A percentile compares a stretch with the other conserved stretches of the same genome.
phyloP scores from a whole-genome alignment of 2,113 vertebrate genomes.

The Macrotus californicus region DNA sequence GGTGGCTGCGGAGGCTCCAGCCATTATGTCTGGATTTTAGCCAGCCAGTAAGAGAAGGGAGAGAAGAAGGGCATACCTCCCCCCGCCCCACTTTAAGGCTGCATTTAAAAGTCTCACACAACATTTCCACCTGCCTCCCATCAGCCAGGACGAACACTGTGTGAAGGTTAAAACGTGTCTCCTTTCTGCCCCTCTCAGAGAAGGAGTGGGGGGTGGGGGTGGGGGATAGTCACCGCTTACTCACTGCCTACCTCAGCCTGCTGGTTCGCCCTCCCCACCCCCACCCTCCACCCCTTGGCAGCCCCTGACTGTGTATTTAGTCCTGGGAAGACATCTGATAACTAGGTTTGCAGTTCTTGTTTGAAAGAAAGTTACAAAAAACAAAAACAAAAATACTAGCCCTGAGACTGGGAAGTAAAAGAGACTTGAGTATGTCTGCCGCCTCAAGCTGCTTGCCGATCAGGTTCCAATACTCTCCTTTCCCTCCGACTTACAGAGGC shows the following conservation, averaged over 20 bases:
- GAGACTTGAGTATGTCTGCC: not conserved
- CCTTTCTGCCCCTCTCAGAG: not conserved
- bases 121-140: not conserved
- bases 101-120: not conserved
- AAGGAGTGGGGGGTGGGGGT: not conserved
- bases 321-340: not conserved
- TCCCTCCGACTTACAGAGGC: not conserved
- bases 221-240: accelerated
- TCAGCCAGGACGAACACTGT: not conserved
- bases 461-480: not conserved
- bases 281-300: not conserved
- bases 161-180: not conserved
- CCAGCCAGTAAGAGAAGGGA: not conserved
- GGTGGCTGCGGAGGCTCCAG: not conserved
- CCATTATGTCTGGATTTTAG: not conserved
- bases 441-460: not conserved
- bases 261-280: accelerated
- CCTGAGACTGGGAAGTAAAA: not conserved
- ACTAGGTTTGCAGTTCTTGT: constrained; percentile 1
- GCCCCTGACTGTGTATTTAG: not conserved
- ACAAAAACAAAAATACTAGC: not conserved
- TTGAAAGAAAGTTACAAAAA: not conserved
- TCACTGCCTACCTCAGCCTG: not conserved
- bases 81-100: not conserved
- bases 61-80: not conserved